phyloP scores from a whole-genome alignment of 2,888 invertebrate genomes.

The Mythimna loreyi region DNA sequence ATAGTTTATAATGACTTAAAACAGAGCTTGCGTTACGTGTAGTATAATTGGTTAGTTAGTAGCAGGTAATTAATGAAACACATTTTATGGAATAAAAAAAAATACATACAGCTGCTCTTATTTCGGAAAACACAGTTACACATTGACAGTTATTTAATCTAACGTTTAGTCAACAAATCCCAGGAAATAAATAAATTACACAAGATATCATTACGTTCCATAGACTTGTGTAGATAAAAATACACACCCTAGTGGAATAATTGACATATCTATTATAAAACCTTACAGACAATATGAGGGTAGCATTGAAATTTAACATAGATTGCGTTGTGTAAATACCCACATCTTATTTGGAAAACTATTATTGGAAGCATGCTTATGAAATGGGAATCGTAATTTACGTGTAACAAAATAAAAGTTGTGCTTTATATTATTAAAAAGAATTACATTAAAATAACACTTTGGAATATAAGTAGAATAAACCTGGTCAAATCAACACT shows the following conservation, averaged over 20 bases:
- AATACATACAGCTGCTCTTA: not conserved
- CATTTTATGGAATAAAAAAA: not conserved
- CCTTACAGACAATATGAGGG: conserved; percentile 23
- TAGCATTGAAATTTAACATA: conserved; percentile 15
- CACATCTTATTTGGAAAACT: not conserved
- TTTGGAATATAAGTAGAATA: not conserved
- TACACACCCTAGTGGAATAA: conserved; percentile 45
- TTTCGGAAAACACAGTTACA: not conserved
- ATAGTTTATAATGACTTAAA: conserved; percentile 6
- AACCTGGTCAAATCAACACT: conserved; percentile 2
- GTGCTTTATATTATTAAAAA: not conserved
- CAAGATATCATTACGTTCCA: conserved; percentile 12
- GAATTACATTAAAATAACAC: not conserved
- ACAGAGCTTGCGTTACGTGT: not conserved
- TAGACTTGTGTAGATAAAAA: conserved; percentile 13
- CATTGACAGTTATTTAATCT: not conserved
- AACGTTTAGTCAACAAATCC: not conserved
- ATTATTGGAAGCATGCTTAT: not conserved
- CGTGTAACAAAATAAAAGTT: conserved; percentile 10
- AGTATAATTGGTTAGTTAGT: conserved; percentile 9
- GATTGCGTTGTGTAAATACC: not conserved
- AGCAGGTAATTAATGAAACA: conserved; percentile 15
- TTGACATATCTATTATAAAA: conserved; percentile 40
- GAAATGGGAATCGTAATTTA: not conserved
- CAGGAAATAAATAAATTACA: conserved; percentile 8